Conservation (phyloP, 2,888 invertebrate genomes). For the Eupithecia exiguata region DNA sequence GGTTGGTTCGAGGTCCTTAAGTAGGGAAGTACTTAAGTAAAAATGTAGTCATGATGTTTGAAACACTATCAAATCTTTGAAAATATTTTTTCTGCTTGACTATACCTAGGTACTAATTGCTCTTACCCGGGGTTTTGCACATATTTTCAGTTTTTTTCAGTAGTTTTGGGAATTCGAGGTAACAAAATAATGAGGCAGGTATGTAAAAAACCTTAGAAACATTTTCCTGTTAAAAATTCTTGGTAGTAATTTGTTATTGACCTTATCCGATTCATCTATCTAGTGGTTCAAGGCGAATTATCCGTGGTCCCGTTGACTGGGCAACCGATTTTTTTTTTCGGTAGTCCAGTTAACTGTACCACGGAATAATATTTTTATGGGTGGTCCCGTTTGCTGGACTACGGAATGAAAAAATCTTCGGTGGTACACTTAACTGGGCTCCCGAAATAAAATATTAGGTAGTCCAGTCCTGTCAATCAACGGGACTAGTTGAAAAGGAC, state of each 20-base stretch:
- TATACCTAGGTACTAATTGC: background rate
- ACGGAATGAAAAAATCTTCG: no score
- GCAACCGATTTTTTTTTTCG: no score
- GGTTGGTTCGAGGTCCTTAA: background rate
- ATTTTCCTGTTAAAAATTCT: background rate
- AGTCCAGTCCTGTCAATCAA: no score
- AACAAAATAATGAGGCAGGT: background rate
- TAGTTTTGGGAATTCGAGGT: background rate
- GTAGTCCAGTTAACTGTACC: no score
- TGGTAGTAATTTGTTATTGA: background rate
- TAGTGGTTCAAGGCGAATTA: background rate
- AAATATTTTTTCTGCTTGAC: background rate
- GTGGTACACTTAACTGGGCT: no score
- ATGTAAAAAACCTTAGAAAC: background rate
- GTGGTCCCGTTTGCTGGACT: no score
- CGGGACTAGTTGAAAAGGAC: no score
- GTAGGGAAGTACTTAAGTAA: background rate
- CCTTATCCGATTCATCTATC: background rate
- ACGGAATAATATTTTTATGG: no score
- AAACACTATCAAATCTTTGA: background rate
- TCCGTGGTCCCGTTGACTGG: no score
- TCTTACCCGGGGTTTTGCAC: background rate
- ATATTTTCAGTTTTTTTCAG: background rate
- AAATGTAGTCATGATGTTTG: background rate
- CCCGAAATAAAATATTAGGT: no score